Base-by-base conservation (phyloP, 2,888 invertebrate species). In the Ochropacha duplaris region DNA sequence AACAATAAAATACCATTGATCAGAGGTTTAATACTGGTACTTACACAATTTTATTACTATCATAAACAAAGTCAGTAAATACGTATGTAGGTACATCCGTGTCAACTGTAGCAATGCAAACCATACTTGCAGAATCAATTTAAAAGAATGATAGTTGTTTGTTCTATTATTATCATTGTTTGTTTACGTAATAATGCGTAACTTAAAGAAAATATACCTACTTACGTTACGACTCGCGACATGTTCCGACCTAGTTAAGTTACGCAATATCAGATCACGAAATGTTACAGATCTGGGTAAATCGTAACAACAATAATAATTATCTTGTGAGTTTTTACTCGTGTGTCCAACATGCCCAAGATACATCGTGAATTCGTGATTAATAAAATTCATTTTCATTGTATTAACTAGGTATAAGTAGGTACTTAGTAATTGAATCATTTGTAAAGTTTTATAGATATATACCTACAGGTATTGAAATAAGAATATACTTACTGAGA, bases 231-330 rank as follows among this genome's bases (percentile, higher is more conserved):
- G 16, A 56, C 57, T 75, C 84, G 84, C 84, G 82, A 84, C 67
- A 19, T 78, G 79, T 84, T 85, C 80, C 85, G 72, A 64, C 73
- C 84, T 72, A 76, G 72, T 84, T 84, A 69, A 65, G 68, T 62
- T 67, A 62, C 68, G 74, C 74, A 76, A 77, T 74, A 72, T 71
- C 64, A 59, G 61, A 31, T 22, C 57, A 62, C 62, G 61, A 49
- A 57, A 64, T 64, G 61, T 60, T 59, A 57, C 58, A 60, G 58
- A 60, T 22, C 22, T 36, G 24, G 6, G 16, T 55, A 55, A 28
- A n/a, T n/a, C n/a, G n/a, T n/a, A n/a, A 31, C 31, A 52, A 24
- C 31, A 31, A 31, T 22, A 31, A 52, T 52, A 16, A 31, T 52
- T 52, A 52, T 14, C 22, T 22, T 22, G 22, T 28, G 4, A 28